These are phyloP conservation scores for Chanos chanos DNA, from an alignment of 2,797 vertebrate species.

Conservation along the genomic window DNA sequence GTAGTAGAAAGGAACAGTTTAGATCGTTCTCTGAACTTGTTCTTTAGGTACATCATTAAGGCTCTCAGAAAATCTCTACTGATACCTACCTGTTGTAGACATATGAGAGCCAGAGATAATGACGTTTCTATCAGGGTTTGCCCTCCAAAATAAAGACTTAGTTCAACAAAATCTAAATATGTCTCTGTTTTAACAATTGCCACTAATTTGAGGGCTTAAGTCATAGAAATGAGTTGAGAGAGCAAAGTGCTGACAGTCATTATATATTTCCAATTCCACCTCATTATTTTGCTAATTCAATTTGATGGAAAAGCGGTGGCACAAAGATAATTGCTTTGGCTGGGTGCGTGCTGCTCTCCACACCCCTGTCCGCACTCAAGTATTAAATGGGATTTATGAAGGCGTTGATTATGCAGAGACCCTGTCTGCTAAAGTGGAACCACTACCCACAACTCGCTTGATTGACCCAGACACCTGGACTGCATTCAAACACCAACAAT, in stretches of 20 bases:
- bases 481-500: conserved; percentile 12
- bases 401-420: conserved; percentile 28
- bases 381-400: conserved; percentile 36
- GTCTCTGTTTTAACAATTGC: background rate
- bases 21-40: too few relatives aligned
- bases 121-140: too few relatives aligned
- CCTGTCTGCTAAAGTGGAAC: conserved; percentile 11
- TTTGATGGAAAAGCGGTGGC: conserved; percentile 36
- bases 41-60: too few relatives aligned
- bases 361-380: conserved; percentile 10
- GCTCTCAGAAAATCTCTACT: too few relatives aligned
- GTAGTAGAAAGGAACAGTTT: too few relatives aligned
- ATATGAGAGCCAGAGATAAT: too few relatives aligned
- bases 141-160: background rate
- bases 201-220: conserved; percentile 12
- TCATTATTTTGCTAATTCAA: conserved; percentile 45
- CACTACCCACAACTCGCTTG: too few relatives aligned
- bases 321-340: conserved; percentile 35
- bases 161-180: background rate
- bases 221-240: conserved; percentile 2
- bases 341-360: conserved; percentile 13
- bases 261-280: conserved; percentile 38
- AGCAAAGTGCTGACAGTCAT: conserved; percentile 15
- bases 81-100: too few relatives aligned
- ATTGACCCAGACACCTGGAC: conserved; percentile 14